phyloP scores from a whole-genome alignment of 2,113 vertebrate species.

The Labrus mixtus region DNA sequence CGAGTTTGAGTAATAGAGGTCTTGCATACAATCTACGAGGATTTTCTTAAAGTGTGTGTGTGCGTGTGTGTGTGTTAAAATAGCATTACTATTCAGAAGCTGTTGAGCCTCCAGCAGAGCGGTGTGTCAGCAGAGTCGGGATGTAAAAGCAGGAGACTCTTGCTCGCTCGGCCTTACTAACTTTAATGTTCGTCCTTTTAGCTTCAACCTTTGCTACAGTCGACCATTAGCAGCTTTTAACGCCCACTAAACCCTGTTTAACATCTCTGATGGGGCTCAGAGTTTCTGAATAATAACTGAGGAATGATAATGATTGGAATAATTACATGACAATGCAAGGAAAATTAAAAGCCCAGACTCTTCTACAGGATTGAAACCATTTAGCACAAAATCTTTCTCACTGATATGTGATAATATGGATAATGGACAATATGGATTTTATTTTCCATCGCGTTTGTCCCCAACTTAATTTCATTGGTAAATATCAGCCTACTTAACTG shows the following conservation, averaged over 20 bases:
- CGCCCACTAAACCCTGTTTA: slow-evolving; percentile 35
- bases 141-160: slow-evolving; percentile 30
- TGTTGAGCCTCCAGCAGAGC: slow-evolving; percentile 39
- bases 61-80: slow-evolving; percentile 43
- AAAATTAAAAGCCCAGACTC: background rate
- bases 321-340: slow-evolving; percentile 5
- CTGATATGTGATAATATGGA: too few relatives aligned
- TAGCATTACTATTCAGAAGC: slow-evolving; percentile 51
- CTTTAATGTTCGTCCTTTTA: slow-evolving; percentile 53
- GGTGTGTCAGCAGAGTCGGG: slow-evolving; percentile 44
- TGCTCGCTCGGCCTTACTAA: slow-evolving; percentile 42
- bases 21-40: slow-evolving; percentile 52
- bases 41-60: slow-evolving; percentile 7
- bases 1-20: slow-evolving; percentile 74
- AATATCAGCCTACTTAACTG: too few relatives aligned
- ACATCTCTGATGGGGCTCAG: slow-evolving; percentile 5
- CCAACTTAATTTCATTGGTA: too few relatives aligned
- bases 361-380: background rate
- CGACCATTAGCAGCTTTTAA: slow-evolving; percentile 50
- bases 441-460: too few relatives aligned
- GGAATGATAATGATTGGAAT: slow-evolving; percentile 15
- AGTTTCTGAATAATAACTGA: slow-evolving; percentile 18
- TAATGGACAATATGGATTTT: too few relatives aligned
- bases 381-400: background rate
- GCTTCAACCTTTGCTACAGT: slow-evolving; percentile 39